Base-by-base conservation (phyloP, 2,888 invertebrate genomes). In the Drosophila meridiana region DNA sequence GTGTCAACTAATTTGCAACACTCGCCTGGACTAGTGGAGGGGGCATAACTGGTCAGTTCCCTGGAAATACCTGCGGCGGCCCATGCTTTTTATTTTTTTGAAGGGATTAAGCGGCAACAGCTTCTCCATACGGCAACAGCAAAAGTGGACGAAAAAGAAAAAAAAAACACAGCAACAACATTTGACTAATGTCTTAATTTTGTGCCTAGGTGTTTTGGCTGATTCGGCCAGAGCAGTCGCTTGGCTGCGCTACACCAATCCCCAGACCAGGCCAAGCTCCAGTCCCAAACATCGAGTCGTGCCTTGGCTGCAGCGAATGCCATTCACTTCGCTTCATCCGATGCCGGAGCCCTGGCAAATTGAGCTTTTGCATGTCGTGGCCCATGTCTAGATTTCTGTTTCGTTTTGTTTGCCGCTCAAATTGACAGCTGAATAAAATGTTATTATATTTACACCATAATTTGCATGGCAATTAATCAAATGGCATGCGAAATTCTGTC, bases 1-100 rank as follows among this genome's bases (percentile, higher is more conserved):
- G 91, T 92, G 92, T 91, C 91, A 92, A 92, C 92, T 90, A 92
- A 91, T 92, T 92, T 92, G 92, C 92, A 92, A 86, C 92, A 89
- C 88, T 90, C 83, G 69, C 77, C 59, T 38, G 43, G 14, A 58
- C 52, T 28, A 30, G 13, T 28, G 30, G 30, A 38, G 32, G 50
- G 50, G 63, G 36, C 40, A 50, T 40, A 62, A 9, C 52, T 73
- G 82, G 73, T 59, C 89, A 78, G 73, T 89, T 83, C 83, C 75
- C 70, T 89, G 89, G 89, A 84, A 84, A 72, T 78, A 87, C 85
- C 82, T 87, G 85, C 83, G 83, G 80, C 85, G 67, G 77, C 70
- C 56, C 42, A 48, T 58, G 34, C 48, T 26, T 47, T 30, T 65
- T 40, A 59, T 40, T 57, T 48, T 63, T 58, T 45, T 62, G 50